These are phyloP conservation scores for Brachyistius frenatus DNA, from an alignment of 2,113 vertebrate genomes.

Conservation along the genomic window DNA sequence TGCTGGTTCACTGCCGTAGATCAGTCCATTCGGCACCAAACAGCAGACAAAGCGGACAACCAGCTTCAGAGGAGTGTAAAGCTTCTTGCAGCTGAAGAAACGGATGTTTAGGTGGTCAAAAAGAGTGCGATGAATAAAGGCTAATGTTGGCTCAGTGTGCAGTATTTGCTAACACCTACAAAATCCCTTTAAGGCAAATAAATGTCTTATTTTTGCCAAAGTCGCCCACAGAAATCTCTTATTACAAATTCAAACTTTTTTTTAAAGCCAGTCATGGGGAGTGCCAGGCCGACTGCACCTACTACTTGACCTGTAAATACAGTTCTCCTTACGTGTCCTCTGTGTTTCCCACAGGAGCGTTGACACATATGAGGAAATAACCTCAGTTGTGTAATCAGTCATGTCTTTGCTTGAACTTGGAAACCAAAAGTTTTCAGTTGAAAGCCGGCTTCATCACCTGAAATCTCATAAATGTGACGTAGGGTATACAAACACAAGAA, in stretches of 20 bases:
- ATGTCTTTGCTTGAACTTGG: not conserved
- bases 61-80: not conserved
- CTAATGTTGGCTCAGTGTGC: not conserved
- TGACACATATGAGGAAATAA: not conserved
- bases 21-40: not conserved
- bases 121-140: not conserved
- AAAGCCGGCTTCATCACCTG: not conserved
- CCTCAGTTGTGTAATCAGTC: not conserved
- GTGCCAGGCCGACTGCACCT: not conserved
- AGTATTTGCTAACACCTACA: not conserved
- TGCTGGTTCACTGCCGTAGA: not conserved
- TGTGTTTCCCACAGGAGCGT: not conserved
- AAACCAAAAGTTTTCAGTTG: not conserved
- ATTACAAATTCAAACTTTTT: not conserved
- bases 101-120: not conserved
- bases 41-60: not conserved
- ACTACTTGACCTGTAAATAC: not conserved
- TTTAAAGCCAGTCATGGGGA: not conserved
- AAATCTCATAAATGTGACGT: not conserved
- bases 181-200: not conserved
- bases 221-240: not conserved
- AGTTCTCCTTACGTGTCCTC: not conserved
- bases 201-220: not conserved
- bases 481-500: not conserved
- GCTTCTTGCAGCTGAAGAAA: not conserved